A percentile compares a stretch with the other conserved stretches of the same genome.
Evolutionary conservation across 2,888 invertebrate genomes (phyloP).

Genomic region (Axea sp.): DNA sequence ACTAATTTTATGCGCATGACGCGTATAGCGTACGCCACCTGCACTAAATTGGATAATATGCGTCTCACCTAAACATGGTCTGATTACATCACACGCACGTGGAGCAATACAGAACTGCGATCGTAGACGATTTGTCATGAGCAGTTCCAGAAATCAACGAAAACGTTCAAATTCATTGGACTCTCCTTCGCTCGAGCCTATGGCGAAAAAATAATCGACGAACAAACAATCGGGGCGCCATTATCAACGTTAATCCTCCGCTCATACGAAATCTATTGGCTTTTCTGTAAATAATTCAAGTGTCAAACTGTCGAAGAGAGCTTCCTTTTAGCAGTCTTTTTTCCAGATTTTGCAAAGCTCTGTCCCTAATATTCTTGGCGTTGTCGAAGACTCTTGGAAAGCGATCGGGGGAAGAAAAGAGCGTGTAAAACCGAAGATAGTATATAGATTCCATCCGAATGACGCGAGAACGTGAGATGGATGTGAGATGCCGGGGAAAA

Average conservation of each 20-base stretch:
- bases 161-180: constrained; percentile 10
- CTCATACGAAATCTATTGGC: constrained; percentile 34
- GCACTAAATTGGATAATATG: constrained; percentile 43
- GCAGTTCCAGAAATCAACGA: background rate
- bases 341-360: constrained; percentile 54
- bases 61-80: constrained; percentile 41
- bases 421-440: constrained; percentile 58
- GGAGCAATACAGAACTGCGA: background rate
- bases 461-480: constrained; percentile 65
- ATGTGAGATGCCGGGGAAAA: constrained; percentile 54
- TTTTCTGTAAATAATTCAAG: constrained; percentile 46
- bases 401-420: constrained; percentile 60
- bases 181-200: background rate
- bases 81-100: constrained; percentile 6
- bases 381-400: constrained; percentile 55
- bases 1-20: constrained; percentile 54
- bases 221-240: constrained; percentile 12
- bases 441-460: constrained; percentile 60
- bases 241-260: constrained; percentile 25
- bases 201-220: constrained; percentile 22
- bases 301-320: constrained; percentile 51
- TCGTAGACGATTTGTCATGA: constrained; percentile 1
- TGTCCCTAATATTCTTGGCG: constrained; percentile 56
- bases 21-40: constrained; percentile 43
- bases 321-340: constrained; percentile 40